phyloP scores from a whole-genome alignment of 2,113 vertebrate species.

The Kryptolebias marmoratus region DNA sequence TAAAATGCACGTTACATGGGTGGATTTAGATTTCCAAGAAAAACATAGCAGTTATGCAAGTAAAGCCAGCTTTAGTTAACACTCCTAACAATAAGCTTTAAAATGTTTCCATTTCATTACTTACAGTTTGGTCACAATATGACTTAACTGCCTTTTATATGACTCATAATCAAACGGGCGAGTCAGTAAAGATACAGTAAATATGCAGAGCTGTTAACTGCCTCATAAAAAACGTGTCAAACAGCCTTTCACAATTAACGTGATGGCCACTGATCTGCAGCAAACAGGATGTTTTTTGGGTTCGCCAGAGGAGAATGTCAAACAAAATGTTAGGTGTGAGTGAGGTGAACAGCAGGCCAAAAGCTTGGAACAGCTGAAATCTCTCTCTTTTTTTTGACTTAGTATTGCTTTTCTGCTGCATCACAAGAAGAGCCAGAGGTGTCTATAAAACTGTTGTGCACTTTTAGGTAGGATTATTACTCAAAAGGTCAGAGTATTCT shows the following conservation, averaged over 20 bases:
- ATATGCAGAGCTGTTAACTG: slow-evolving; percentile 25
- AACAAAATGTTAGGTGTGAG: slow-evolving; percentile 62
- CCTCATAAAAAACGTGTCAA: slow-evolving; percentile 11
- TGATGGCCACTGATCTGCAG: slow-evolving; percentile 16
- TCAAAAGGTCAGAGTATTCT: neutral
- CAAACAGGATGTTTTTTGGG: slow-evolving; percentile 64
- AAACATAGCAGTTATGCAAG: slow-evolving; percentile 26
- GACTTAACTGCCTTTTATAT: slow-evolving; percentile 34
- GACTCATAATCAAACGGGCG: slow-evolving; percentile 62
- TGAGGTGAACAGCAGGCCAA: slow-evolving; percentile 42
- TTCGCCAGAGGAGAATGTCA: slow-evolving; percentile 58
- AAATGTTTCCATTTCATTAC: slow-evolving; percentile 20
- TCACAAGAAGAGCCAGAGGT: slow-evolving; percentile 10
- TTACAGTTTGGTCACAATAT: slow-evolving; percentile 45
- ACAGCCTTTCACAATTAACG: neutral
- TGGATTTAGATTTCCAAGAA: neutral
- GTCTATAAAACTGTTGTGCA: neutral
- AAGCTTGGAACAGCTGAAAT: slow-evolving; percentile 52
- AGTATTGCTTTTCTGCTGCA: slow-evolving; percentile 26
- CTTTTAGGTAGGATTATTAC: neutral
- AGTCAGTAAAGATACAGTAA: slow-evolving; percentile 27
- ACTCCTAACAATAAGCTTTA: slow-evolving; percentile 19
- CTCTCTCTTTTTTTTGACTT: slow-evolving; percentile 39
- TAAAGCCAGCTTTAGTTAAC: slow-evolving; percentile 13
- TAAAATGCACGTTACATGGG: slow-evolving; percentile 12